Base-by-base conservation (phyloP, 2,797 vertebrate species). In the Gadopsis bispinosus region DNA sequence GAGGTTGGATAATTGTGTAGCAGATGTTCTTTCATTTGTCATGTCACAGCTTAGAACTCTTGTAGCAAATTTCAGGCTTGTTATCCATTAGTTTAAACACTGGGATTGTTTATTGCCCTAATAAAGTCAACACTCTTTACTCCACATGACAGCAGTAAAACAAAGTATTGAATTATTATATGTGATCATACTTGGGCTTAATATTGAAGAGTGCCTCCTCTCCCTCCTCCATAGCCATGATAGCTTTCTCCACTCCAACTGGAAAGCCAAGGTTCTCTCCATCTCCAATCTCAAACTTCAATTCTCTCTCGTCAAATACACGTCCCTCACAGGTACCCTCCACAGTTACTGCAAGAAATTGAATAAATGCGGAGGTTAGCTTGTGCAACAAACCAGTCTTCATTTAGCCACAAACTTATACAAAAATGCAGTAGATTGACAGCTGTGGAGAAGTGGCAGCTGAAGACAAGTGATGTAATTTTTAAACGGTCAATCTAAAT, bases 151-250 rank as follows among this genome's bases (percentile, higher is more conserved):
- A 10, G 48, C 26, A 47, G 16, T 3, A 13, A 39, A 37, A 20
- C 1, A 22, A 10, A n/a, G 33, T 47, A 50, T 22, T 26, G 41
- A 37, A 3, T 22, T 59, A 13, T 13, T 31, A 35, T 5, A 61
- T 61, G 54, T 43, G 22, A 62, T 81, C 95, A 87, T 95, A 99
- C 98, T 95, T 98, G 20, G 98, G 94, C 80, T 96, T 97, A 51
- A 99, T 93, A 76, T 87, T 95, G 80, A 99, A 95, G 33, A 97
- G 79, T 0, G 97, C 95, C 80, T 97, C 97, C 83, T 99, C 98
- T 0, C 91, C 97, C 76, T 98, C 96, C 86, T 99, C 97, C 98
- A 99, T 99, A 78, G 95, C 95, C 83, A 96, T 97, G 73, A 99
- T 94, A 7, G 96, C 96, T 79, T 95, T 97, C 94, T 99, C 98